phyloP scores from a whole-genome alignment of 2,888 invertebrate genomes.

The Podabrus alpinus region DNA sequence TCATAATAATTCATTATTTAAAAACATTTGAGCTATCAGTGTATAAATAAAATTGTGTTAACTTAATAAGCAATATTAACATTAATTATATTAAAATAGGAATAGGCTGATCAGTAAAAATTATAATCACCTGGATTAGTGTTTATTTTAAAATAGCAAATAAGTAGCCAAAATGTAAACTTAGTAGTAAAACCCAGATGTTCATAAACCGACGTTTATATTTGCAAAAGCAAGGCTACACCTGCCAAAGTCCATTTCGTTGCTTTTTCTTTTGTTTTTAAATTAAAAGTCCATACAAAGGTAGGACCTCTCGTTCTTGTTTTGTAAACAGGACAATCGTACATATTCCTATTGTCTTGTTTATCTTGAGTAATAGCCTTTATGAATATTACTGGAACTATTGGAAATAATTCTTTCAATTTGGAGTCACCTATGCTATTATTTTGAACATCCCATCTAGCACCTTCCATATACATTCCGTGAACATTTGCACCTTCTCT shows the following conservation, averaged over 20 bases:
- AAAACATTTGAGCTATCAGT: no score
- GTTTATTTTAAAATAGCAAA: no score
- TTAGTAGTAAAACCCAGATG: no score
- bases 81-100: no score
- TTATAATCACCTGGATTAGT: no score
- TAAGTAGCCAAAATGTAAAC: no score
- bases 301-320: conserved; percentile 87
- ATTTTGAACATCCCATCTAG: conserved; percentile 83
- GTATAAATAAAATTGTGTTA: no score
- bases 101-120: no score
- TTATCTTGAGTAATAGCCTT: conserved; percentile 88
- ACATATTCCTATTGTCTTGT: conserved; percentile 83
- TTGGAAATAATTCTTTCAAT: conserved; percentile 87
- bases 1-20: no score
- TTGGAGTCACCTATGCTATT: conserved; percentile 83
- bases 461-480: conserved; percentile 91
- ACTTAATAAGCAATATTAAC: no score
- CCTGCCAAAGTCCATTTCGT: conserved; percentile 93
- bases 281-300: conserved; percentile 94
- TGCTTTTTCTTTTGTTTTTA: conserved; percentile 85
- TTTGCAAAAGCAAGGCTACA: conserved; percentile 86
- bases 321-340: conserved; percentile 94
- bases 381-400: conserved; percentile 88
- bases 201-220: no score
- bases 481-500: conserved; percentile 90